These are phyloP conservation scores for Phrynosoma platyrhinos DNA, from an alignment of 2,113 vertebrate genomes.

Conservation along the genomic window DNA sequence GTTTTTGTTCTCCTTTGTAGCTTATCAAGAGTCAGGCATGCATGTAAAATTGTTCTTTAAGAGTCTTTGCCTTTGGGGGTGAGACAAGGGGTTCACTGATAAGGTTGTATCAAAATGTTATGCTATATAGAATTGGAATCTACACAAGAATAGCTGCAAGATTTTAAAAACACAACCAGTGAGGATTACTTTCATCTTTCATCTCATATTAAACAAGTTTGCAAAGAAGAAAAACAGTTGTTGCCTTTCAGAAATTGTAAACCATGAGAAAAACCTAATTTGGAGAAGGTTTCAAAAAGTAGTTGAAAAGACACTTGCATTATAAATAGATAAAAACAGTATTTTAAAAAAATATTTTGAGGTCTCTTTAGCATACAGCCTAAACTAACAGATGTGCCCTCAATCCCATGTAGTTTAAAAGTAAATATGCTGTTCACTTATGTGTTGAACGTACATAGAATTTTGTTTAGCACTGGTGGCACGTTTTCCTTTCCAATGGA, in stretches of 20 bases:
- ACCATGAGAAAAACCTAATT: constrained; percentile 23
- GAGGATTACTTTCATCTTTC: neutral
- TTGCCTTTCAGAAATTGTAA: neutral
- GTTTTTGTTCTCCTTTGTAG: constrained; percentile 71
- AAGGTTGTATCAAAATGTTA: constrained; percentile 50
- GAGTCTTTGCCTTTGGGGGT: constrained; percentile 64
- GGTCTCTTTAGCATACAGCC: neutral
- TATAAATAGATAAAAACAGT: neutral
- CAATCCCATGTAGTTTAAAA: neutral
- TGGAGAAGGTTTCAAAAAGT: neutral
- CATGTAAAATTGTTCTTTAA: constrained; percentile 72
- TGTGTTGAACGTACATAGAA: neutral
- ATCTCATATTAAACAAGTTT: neutral
- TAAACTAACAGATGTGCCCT: neutral
- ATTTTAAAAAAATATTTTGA: neutral
- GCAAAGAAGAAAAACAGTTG: neutral
- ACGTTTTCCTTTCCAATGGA: neutral
- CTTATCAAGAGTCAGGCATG: constrained; percentile 76
- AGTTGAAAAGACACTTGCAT: neutral
- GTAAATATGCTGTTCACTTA: neutral
- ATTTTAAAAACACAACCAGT: constrained; percentile 9
- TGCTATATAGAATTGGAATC: constrained; percentile 33
- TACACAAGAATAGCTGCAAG: constrained; percentile 31
- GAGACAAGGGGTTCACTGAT: constrained; percentile 43
- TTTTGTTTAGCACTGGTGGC: neutral